Conservation (phyloP, 2,888 invertebrate genomes). For the Plagodis dolabraria region DNA sequence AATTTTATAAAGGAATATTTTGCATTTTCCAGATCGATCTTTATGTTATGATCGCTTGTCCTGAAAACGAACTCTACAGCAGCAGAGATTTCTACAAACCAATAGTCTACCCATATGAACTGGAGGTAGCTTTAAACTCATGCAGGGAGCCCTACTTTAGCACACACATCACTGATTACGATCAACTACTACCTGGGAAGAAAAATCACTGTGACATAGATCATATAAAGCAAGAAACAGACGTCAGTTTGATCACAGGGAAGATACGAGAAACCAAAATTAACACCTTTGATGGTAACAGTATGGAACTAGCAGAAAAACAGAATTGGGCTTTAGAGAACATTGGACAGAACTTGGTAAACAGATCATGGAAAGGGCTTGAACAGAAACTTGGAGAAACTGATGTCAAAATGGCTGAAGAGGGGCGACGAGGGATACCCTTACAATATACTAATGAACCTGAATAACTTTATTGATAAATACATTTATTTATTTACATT, state of each 20-base stretch:
- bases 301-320: slow-evolving; percentile 72
- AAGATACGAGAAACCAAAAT: slow-evolving; percentile 83
- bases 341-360: slow-evolving; percentile 87
- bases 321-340: slow-evolving; percentile 81
- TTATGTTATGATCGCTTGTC: slow-evolving; percentile 96
- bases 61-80: slow-evolving; percentile 94
- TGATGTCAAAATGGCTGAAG: slow-evolving; percentile 87
- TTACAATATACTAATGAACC: slow-evolving; percentile 87
- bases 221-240: slow-evolving; percentile 72
- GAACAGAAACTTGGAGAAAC: slow-evolving; percentile 92
- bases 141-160: slow-evolving; percentile 82
- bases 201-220: slow-evolving; percentile 77
- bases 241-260: slow-evolving; percentile 91
- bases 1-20: neutral
- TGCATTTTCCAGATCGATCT: slow-evolving; percentile 89
- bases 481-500: slow-evolving; percentile 44
- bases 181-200: slow-evolving; percentile 88
- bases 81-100: slow-evolving; percentile 95
- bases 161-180: slow-evolving; percentile 90
- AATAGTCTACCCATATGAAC: slow-evolving; percentile 95
- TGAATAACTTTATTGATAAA: slow-evolving; percentile 47
- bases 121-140: slow-evolving; percentile 92
- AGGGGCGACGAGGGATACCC: slow-evolving; percentile 92
- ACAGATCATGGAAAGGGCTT: slow-evolving; percentile 93
- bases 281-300: slow-evolving; percentile 61